Evolutionary conservation across 2,888 invertebrate species (phyloP).

Genomic region (Crioceris asparagi): DNA sequence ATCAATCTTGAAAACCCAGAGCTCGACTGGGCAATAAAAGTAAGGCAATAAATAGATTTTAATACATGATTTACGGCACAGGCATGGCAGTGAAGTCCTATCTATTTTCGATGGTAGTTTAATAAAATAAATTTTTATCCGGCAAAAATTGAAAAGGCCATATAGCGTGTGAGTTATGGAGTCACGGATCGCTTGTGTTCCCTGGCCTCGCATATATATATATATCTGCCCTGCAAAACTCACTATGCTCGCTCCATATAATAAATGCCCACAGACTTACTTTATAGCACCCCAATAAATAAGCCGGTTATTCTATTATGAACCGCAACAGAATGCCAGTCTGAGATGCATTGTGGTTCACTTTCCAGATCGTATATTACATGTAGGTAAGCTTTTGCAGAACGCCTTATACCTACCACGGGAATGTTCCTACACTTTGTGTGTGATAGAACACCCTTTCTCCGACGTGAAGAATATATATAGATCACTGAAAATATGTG

Average conservation of each 20-base stretch:
- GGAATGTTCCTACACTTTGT: no score
- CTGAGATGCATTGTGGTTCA: slow-evolving; percentile 27
- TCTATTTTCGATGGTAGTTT: slow-evolving; percentile 12
- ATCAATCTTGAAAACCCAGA: no score
- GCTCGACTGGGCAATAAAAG: no score
- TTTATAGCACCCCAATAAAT: slow-evolving; percentile 37
- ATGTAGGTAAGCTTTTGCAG: no score
- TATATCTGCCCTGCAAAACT: slow-evolving; percentile 32
- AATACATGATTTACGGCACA: slow-evolving; percentile 3
- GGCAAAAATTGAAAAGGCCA: slow-evolving; percentile 29
- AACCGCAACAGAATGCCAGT: slow-evolving; percentile 31
- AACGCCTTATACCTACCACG: no score
- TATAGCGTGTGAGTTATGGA: slow-evolving; percentile 33
- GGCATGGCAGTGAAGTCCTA: slow-evolving; percentile 5
- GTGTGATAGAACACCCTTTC: no score
- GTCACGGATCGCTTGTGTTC: slow-evolving; percentile 30
- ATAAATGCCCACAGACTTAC: slow-evolving; percentile 36
- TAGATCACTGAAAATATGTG: no score
- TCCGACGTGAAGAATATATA: no score
- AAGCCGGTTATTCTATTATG: slow-evolving; percentile 38
- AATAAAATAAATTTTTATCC: slow-evolving; percentile 18
- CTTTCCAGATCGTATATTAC: slow-evolving; percentile 19
- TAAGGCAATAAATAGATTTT: slow-evolving; percentile 1
- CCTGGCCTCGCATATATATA: no score
- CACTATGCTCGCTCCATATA: slow-evolving; percentile 33